Evolutionary conservation across 2,113 vertebrate species (phyloP).

Genomic region (Hystrix brachyura): DNA sequence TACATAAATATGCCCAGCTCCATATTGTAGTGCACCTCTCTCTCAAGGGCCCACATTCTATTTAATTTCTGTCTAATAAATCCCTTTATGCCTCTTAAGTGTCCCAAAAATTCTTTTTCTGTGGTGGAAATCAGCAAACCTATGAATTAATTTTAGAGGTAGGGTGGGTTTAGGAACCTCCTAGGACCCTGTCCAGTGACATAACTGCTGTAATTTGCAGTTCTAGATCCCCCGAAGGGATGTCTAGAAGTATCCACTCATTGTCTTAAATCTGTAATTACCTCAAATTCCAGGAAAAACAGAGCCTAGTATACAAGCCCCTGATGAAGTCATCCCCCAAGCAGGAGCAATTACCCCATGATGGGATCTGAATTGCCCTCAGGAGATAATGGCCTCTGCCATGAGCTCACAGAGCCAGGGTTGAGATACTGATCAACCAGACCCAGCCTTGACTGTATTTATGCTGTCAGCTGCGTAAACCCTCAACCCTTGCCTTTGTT

Average conservation of each 20-base stretch:
- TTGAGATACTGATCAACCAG: background rate
- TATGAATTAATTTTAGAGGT: background rate
- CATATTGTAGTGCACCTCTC: background rate
- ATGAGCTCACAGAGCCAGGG: background rate
- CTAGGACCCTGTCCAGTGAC: background rate
- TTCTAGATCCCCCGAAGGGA: background rate
- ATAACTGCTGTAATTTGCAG: background rate
- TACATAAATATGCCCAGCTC: background rate
- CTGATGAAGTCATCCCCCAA: background rate
- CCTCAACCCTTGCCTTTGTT: background rate
- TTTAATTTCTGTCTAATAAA: background rate
- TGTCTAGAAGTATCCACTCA: background rate
- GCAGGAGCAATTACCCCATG: background rate
- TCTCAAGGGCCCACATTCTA: background rate
- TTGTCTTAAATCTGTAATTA: background rate
- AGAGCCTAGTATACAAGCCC: background rate
- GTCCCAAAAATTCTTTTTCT: background rate
- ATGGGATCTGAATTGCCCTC: background rate
- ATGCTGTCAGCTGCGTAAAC: background rate
- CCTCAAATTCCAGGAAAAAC: background rate
- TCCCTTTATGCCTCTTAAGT: background rate
- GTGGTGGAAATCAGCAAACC: background rate
- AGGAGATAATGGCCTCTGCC: background rate
- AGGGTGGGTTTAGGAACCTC: background rate
- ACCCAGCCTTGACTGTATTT: background rate